Base-by-base conservation (phyloP, 2,888 invertebrate species). In the Harpalus rufipes region DNA sequence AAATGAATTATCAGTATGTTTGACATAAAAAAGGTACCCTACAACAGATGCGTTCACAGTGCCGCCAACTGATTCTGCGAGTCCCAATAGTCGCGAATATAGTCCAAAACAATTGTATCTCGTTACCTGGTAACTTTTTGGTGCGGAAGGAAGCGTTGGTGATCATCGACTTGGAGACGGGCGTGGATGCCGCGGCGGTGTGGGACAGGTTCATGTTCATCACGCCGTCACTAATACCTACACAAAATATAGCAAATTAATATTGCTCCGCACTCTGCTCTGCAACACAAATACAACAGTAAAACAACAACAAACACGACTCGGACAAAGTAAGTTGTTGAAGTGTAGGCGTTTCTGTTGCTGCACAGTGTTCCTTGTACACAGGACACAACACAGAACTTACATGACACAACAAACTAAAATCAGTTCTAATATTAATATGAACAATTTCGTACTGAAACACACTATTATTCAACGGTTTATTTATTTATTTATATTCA, bases 81-180 rank as follows among this genome's bases (percentile, higher is more conserved):
- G n/a, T n/a, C n/a, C 32, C 32, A 32, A 32, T 32, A 3, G 0
- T 32, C 32, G 3, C 5, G 5, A 3, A 32, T 5, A 32, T 32
- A 32, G 5, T 6, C 0, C 32, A 7, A 63, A 63, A 63, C 7
- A 21, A 63, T 18, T 14, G 39, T 4, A 39, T 68, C 3, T 1
- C 7, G 39, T 80, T 92, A 96, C 97, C 97, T 92, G 99, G 99
- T 89, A 99, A 93, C 91, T 98, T 98, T 92, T 97, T 98, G 87
- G 98, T 97, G 87, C 98, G 95, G 92, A 99, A 98, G 87, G 99
- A 99, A 87, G 99, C 99, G 92, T 99, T 99, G 44, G 99, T 99
- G 87, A 99, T 98, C 96, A 98, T 97, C 7, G 97, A 96, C 91
- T 98, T 98, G 0, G 96, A 96, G 88, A 97, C 94, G 2, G 95